Percentiles rank a stretch among this genome's conserved stretches.
Conservation (phyloP, 1,140 invertebrate species). For the Zaprionus lachaisei region DNA sequence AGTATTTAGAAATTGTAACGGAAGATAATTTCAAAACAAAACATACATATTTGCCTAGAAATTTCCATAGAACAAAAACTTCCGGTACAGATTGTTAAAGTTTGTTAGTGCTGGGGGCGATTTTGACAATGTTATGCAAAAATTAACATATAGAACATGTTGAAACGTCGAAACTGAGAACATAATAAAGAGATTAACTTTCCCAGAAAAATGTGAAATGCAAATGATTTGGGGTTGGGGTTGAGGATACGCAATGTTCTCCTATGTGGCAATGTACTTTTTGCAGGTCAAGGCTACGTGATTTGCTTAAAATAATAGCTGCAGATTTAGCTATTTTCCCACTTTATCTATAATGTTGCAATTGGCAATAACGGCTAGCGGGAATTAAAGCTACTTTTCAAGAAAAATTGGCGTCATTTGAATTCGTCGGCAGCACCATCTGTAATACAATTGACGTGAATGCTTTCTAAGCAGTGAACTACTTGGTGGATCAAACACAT, state of each 20-base stretch:
- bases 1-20: constrained; percentile 44
- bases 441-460: too few species aligned
- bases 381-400: too few species aligned
- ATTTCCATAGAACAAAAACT: constrained; percentile 9
- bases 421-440: too few species aligned
- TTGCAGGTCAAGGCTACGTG: background rate
- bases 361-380: too few species aligned
- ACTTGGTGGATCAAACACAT: too few species aligned
- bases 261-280: background rate
- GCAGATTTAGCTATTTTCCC: background rate
- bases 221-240: background rate
- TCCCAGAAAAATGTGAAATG: constrained; percentile 7
- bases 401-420: too few species aligned
- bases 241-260: background rate
- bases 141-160: constrained; percentile 22
- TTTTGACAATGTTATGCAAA: constrained; percentile 16
- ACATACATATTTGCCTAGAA: background rate
- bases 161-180: constrained; percentile 26
- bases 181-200: constrained; percentile 31
- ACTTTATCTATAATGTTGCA: too few species aligned
- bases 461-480: too few species aligned
- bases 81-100: constrained; percentile 36
- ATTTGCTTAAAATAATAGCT: too few species aligned
- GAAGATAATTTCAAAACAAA: constrained; percentile 20
- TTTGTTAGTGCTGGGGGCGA: constrained; percentile 22